Evolutionary conservation across 2,888 invertebrate species (phyloP), one percentile per base, ranked within the genome.

Genomic region (Drosophila mulleri): DNA sequence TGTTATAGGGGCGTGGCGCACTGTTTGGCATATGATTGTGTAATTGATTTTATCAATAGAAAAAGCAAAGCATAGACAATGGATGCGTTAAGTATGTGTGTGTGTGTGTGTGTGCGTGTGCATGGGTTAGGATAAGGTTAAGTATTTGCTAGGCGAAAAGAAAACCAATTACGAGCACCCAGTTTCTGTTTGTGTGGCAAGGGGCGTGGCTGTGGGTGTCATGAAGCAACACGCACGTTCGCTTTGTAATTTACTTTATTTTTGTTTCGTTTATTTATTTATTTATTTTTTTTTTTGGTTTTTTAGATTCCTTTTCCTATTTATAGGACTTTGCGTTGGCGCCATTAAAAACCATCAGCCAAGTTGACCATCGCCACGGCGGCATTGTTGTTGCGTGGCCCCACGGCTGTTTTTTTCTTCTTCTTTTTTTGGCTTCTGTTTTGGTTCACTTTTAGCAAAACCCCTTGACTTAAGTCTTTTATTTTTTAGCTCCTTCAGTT

Each of bases 11-110:
- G 81, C 74, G 82, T 72, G 81, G 48, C 72, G 61, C 62, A 70
- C 56, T 57, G 86, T 88, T 58, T 76, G 86, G 72, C 88, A 83
- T 85, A 88, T 88, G 88, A 86, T 83, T 85, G 80, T 88, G 88
- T 83, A 88, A 88, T 88, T 83, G 83, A 88, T 88, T 83, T 83
- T 83, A 88, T 88, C 86, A 88, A 88, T 87, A 77, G 75, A 2
- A 62, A 61, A 67, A 56, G 54, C 58, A 42, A 45, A 35, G 57
- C 64, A 62, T 62, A 65, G 67, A 72, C 72, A 60, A 60, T 41
- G 53, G 52, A 42, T 37, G 66, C 29, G 39, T 9, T 12, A n/a
- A 14, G 8, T 12, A n/a, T 12, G 41, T 12, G 29, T 18, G 16
- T 32, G 39, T 23, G 20, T 5, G 42, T 45, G 45, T 14, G 50